Conservation (phyloP, 2,113 vertebrate species). For the Barnardius zonarius region DNA sequence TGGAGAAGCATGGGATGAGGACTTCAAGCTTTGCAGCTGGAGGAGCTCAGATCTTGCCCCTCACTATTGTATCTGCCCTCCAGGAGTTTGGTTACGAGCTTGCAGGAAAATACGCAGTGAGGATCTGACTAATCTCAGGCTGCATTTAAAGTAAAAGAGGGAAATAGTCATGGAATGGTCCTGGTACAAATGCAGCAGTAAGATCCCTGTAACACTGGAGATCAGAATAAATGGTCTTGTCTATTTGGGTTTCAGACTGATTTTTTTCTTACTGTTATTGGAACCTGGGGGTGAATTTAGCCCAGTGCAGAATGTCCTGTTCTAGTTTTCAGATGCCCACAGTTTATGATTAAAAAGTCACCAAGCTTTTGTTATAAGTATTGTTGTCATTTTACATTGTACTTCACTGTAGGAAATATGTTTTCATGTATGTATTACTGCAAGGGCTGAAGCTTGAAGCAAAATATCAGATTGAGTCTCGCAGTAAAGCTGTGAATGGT, state of each 20-base stretch:
- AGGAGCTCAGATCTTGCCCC: background rate
- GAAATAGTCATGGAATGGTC: background rate
- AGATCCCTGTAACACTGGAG: background rate
- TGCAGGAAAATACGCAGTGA: accelerated
- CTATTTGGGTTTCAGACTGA: background rate
- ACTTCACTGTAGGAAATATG: background rate
- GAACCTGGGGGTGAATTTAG: background rate
- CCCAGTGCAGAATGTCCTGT: background rate
- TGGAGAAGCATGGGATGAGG: accelerated
- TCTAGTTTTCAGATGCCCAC: background rate
- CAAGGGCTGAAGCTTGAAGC: background rate
- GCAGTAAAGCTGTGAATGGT: background rate
- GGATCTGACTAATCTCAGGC: background rate
- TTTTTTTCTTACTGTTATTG: background rate
- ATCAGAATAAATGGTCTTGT: background rate
- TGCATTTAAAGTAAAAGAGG: background rate
- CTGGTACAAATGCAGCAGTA: background rate
- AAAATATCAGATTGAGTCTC: background rate
- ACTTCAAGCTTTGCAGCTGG: background rate
- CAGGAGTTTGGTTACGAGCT: background rate
- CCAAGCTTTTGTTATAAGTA: background rate
- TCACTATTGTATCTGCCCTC: background rate
- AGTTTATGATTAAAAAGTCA: background rate
- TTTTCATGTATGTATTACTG: background rate
- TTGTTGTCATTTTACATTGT: background rate